Conservation (phyloP, 2,113 vertebrate genomes). For the Oryzias curvinotus region DNA sequence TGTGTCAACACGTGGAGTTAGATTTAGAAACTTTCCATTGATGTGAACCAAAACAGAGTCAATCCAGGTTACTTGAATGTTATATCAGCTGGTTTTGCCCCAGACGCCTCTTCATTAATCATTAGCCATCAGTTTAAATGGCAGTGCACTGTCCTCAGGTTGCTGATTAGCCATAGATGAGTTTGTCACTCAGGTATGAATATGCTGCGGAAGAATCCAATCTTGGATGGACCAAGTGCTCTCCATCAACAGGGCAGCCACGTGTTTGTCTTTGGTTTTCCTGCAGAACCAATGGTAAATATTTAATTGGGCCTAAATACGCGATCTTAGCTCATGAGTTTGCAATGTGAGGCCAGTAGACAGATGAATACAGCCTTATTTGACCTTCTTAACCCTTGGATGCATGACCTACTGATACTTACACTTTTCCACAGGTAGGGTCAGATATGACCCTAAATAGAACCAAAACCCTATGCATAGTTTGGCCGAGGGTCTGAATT, state of each 20-base stretch:
- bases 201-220: not conserved
- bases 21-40: not conserved
- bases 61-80: constrained; percentile 10
- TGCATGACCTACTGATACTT: too few species aligned
- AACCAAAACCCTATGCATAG: too few species aligned
- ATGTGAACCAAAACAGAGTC: not conserved
- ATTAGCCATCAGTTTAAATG: constrained; percentile 59
- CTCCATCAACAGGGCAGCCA: not conserved
- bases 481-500: too few species aligned
- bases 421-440: too few species aligned
- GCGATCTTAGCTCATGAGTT: too few species aligned
- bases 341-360: too few species aligned
- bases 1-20: not conserved
- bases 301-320: too few species aligned
- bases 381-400: too few species aligned
- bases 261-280: not conserved
- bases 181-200: constrained; percentile 7
- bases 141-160: constrained; percentile 29
- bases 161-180: constrained; percentile 57
- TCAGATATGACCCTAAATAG: too few species aligned
- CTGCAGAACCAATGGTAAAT: not conserved
- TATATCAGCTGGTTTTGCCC: constrained; percentile 17
- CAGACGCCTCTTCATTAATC: constrained; percentile 52
- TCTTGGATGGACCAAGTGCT: constrained; percentile 3
- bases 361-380: too few species aligned